A percentile compares a stretch with the other conserved stretches of the same genome.
These are phyloP conservation scores for Agrypnus murinus DNA, from an alignment of 2,888 invertebrate species.

Conservation along the genomic window DNA sequence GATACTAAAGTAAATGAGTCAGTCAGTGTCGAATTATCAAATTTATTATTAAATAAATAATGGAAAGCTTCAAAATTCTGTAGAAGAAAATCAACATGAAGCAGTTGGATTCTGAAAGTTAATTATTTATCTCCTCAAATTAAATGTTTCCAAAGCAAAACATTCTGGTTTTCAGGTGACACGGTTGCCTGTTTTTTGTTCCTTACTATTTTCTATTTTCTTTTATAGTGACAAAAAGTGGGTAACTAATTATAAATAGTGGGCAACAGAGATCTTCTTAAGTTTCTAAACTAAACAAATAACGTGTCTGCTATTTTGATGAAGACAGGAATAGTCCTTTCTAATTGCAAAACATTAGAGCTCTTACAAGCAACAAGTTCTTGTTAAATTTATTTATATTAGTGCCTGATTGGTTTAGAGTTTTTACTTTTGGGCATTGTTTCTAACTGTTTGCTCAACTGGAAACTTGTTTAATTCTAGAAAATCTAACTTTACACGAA, in stretches of 20 bases:
- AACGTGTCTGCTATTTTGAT: conserved; percentile 16
- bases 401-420: too few relatives aligned
- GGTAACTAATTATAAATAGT: conserved; percentile 15
- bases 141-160: neutral
- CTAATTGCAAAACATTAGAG: conserved; percentile 24
- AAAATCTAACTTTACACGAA: too few relatives aligned
- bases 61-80: neutral
- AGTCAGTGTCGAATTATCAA: too few relatives aligned
- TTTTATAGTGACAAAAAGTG: conserved; percentile 3
- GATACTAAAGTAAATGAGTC: neutral
- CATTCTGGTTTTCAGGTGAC: neutral
- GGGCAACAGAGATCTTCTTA: neutral
- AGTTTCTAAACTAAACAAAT: neutral
- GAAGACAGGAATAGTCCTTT: neutral
- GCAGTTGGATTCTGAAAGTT: neutral
- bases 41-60: neutral
- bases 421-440: too few relatives aligned
- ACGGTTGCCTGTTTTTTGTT: neutral
- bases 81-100: too few relatives aligned
- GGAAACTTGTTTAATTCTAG: too few relatives aligned
- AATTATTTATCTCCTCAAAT: neutral
- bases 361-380: conserved; percentile 32
- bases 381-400: too few relatives aligned
- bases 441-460: too few relatives aligned
- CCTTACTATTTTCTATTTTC: neutral